Conservation (phyloP, 2,113 vertebrate genomes). For the Euleptes europaea region DNA sequence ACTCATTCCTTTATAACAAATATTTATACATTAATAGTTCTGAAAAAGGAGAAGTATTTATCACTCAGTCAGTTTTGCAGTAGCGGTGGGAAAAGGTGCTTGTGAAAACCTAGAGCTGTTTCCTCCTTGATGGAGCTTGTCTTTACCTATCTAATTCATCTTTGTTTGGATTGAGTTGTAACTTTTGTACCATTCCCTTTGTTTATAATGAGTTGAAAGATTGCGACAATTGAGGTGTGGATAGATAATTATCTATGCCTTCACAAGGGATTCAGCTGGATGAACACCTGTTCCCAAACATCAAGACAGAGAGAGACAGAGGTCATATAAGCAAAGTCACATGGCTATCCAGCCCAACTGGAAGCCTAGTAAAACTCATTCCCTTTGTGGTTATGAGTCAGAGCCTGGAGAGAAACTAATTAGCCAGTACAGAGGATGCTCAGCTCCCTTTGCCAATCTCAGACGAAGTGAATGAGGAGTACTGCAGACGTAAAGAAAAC, state of each 20-base stretch:
- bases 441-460: constrained; percentile 52
- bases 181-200: not conserved
- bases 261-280: not conserved
- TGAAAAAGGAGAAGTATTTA: not conserved
- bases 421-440: constrained; percentile 64
- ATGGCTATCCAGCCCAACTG: constrained; percentile 62
- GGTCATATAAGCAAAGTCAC: constrained; percentile 51
- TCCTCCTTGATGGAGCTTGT: not conserved
- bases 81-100: not conserved
- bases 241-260: not conserved
- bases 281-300: constrained; percentile 38
- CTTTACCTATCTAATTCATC: not conserved
- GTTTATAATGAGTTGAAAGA: not conserved
- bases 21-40: not conserved
- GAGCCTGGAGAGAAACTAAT: constrained; percentile 53
- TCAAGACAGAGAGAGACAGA: constrained; percentile 3
- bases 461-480: constrained; percentile 59
- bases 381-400: constrained; percentile 64
- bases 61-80: not conserved
- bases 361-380: constrained; percentile 71
- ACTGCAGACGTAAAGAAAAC: constrained; percentile 46
- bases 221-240: not conserved
- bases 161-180: not conserved
- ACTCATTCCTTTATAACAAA: not conserved
- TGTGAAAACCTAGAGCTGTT: not conserved